Evolutionary conservation across 2,888 invertebrate species (phyloP), one percentile per base, ranked within the genome.

Genomic region (Laspeyria flexula): DNA sequence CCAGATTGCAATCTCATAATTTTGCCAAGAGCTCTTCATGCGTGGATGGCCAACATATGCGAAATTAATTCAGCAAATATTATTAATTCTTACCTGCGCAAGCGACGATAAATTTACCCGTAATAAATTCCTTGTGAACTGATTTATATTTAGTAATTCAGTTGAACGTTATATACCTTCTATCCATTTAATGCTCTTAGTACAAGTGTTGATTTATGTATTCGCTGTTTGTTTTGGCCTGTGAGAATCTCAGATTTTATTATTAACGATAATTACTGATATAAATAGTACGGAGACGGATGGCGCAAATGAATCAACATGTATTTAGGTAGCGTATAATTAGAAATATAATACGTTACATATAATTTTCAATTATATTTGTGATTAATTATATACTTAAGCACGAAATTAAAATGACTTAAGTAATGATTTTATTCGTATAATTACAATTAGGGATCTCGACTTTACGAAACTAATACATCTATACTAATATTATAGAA

Each of bases 51-150:
- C 43, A 57, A 61, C 63, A 56, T 61, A 73, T 63, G 64, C 54
- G 63, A 71, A 73, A 73, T 75, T 75, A 74, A 75, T 65, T 65
- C 64, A 55, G 48, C 40, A 23, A 16, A 49, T 55, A 65, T 71
- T 71, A 74, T 69, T 75, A 70, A 74, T 74, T 74, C 63, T 60
- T 72, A 71, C 69, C 74, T 72, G 73, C 62, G 71, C 70, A 60
- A 58, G 63, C 62, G 67, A 63, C 62, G 40, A 37, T 48, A 59
- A 72, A 79, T 79, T 73, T 75, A 71, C 71, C 58, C 53, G 56
- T 57, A 67, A 69, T 66, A 69, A 72, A 74, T 76, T 69, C 60
- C 60, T 65, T 52, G 39, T 27, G 54, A 47, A 31, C 59, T 69
- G 74, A 79, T 77, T 77, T 78, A 79, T 65, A 37, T 52, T 43